A percentile compares a stretch with the other conserved stretches of the same genome.
Conservation (phyloP, 2,888 invertebrate species). For the Trichopoda pennipes region DNA sequence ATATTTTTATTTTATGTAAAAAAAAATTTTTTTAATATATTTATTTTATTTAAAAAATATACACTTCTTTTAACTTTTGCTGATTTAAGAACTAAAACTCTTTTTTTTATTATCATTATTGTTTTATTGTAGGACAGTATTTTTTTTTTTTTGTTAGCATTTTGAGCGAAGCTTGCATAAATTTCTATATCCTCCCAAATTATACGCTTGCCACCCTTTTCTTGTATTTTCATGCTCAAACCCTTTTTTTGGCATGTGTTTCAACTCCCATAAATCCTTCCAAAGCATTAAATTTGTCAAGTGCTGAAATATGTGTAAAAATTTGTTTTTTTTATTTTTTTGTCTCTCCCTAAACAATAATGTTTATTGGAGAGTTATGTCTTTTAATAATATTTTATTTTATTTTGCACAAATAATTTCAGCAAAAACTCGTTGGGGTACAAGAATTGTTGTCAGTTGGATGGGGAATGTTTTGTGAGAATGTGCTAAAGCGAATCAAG, state of each 20-base stretch:
- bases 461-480: slow-evolving; percentile 35
- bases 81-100: too few species aligned
- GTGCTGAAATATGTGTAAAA: slow-evolving; percentile 60
- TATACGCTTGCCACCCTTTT: not conserved
- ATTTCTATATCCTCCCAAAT: not conserved
- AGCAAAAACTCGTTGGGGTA: slow-evolving; percentile 39
- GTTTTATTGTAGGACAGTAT: too few species aligned
- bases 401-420: slow-evolving; percentile 4
- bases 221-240: not conserved
- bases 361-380: slow-evolving; percentile 41
- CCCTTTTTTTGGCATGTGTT: slow-evolving; percentile 11
- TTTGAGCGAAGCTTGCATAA: not conserved
- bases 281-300: slow-evolving; percentile 56
- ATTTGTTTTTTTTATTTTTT: slow-evolving; percentile 27
- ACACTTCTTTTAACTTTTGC: too few species aligned
- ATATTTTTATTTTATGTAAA: too few species aligned
- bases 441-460: slow-evolving; percentile 50
- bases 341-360: slow-evolving; percentile 53
- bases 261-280: slow-evolving; percentile 56
- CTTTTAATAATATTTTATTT: slow-evolving; percentile 10
- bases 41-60: too few species aligned
- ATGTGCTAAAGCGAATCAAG: slow-evolving; percentile 26
- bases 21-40: too few species aligned
- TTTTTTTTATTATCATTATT: too few species aligned
- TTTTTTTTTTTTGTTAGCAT: too few species aligned